Base-by-base conservation (phyloP, 1,140 invertebrate genomes). In the Pectinophora gossypiella region DNA sequence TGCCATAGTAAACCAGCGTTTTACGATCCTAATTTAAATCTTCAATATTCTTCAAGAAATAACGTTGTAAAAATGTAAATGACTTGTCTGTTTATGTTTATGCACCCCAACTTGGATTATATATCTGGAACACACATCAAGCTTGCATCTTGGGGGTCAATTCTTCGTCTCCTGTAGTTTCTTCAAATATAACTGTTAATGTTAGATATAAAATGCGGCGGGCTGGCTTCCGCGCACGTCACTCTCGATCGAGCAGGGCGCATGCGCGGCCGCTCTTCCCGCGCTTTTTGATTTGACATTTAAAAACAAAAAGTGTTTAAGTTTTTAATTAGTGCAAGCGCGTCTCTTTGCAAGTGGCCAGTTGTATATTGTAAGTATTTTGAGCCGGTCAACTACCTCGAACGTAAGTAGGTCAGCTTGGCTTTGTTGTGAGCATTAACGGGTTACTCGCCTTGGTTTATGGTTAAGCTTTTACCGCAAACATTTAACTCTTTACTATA, bases 151-250 rank as follows among this genome's bases (percentile, higher is more conserved):
- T 32, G n/a, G 16, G 36, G 36, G 36, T 40, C 16, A 10, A 21
- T 44, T 13, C 18, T 20, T 9, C 42, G 19, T 21, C 19, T 48
- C 38, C 49, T 47, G 54, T 68, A 56, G 64, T 58, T 68, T 58
- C 62, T 68, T 70, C 68, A 74, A 78, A 80, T 59, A 72, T 85
- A 85, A 85, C 82, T 82, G 82, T 83, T 76, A 62, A 74, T 76
- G 67, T 76, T 70, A 72, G 67, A 84, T 82, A 83, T 82, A 82
- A 51, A 81, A 72, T 66, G 61, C 58, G 55, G 50, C 53, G 57
- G 42, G 55, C 32, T 61, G 55, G 69, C 69, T 80, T 81, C 76
- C 82, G 82, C 61, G 77, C 64, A 75, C 76, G 76, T 82, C 82
- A 85, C 68, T 85, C 70, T 62, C 62, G 63, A 74, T 61, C 66